Evolutionary conservation across 2,888 invertebrate species (phyloP), one percentile per base, ranked within the genome.

Genomic region (Drosophila greeni): DNA sequence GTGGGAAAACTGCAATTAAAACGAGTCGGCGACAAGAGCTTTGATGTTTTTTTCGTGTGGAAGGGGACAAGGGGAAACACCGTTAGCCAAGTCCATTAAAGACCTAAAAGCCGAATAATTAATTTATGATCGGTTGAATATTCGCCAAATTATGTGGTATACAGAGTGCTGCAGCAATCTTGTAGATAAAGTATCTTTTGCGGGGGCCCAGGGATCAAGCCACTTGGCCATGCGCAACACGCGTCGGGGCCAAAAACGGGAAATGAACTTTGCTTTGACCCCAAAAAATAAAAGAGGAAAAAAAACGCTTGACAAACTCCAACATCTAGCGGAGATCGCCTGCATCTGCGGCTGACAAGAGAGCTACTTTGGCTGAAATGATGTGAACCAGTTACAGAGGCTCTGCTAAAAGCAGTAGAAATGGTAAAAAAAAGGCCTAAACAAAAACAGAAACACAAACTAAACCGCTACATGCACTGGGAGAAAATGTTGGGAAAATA

Each of bases 191-290:
- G 45, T 29, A 58, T 40, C 52, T 40, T 39, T 34, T n/a, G n/a
- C n/a, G n/a, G 51, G 69, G 69, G 59, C 56, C 60, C 26, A 60
- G 55, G 68, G 83, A 78, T 83, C 81, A 80, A 82, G 60, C 34
- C 57, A 67, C 48, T 75, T 75, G 73, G 72, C 64, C 77, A 82
- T 74, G 75, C 66, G 71, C 73, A 83, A 81, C 78, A 79, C 78
- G 78, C 78, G 78, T 67, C 43, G 24, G 36, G 48, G 34, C 53
- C 54, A 24, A 56, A 58, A 53, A 58, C 54, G 55, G 62, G 77
- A 69, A 83, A 77, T 70, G 79, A 79, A 79, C 79, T 81, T 73
- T 73, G 70, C 75, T 74, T 61, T 70, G 75, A 82, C 83, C 82
- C 82, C 67, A 53, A 47, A 55, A 29, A 16, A 33, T 24, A 42